These are phyloP conservation scores for Asarcornis scutulata DNA, from an alignment of 2,113 vertebrate genomes.

Conservation along the genomic window DNA sequence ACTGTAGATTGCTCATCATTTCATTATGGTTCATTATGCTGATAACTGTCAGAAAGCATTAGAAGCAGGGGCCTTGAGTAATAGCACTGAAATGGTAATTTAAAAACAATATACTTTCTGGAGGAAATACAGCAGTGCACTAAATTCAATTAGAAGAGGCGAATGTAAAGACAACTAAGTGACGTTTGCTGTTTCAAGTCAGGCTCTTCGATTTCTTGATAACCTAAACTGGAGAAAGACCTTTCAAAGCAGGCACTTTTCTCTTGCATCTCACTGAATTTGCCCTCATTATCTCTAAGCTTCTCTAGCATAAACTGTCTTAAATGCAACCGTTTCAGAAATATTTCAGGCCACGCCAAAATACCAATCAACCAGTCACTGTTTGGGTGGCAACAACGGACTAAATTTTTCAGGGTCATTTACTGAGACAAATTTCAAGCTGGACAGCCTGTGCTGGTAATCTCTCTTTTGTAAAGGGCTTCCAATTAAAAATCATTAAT, in stretches of 20 bases:
- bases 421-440: slow-evolving; percentile 56
- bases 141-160: slow-evolving; percentile 81
- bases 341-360: slow-evolving; percentile 42
- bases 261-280: slow-evolving; percentile 47
- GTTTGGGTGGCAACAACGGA: slow-evolving; percentile 62
- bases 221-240: slow-evolving; percentile 50
- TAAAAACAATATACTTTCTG: slow-evolving; percentile 85
- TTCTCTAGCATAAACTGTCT: slow-evolving; percentile 24
- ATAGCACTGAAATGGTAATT: slow-evolving; percentile 82
- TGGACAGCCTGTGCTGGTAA: slow-evolving; percentile 43
- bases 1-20: slow-evolving; percentile 83
- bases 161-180: slow-evolving; percentile 72
- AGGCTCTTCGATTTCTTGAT: slow-evolving; percentile 52
- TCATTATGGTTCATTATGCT: slow-evolving; percentile 86
- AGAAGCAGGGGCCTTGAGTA: slow-evolving; percentile 77
- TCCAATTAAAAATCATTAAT: slow-evolving; percentile 61
- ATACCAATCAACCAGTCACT: slow-evolving; percentile 58
- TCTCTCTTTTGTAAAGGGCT: slow-evolving; percentile 41
- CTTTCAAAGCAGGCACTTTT: slow-evolving; percentile 47
- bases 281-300: slow-evolving; percentile 51
- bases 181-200: slow-evolving; percentile 52
- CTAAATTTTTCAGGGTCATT: slow-evolving; percentile 68
- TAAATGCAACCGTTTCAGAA: slow-evolving; percentile 52
- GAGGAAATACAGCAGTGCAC: slow-evolving; percentile 73
- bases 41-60: slow-evolving; percentile 86